Evolutionary conservation across 2,797 vertebrate genomes (phyloP).

Genomic region (Notoglanidium macrostoma): DNA sequence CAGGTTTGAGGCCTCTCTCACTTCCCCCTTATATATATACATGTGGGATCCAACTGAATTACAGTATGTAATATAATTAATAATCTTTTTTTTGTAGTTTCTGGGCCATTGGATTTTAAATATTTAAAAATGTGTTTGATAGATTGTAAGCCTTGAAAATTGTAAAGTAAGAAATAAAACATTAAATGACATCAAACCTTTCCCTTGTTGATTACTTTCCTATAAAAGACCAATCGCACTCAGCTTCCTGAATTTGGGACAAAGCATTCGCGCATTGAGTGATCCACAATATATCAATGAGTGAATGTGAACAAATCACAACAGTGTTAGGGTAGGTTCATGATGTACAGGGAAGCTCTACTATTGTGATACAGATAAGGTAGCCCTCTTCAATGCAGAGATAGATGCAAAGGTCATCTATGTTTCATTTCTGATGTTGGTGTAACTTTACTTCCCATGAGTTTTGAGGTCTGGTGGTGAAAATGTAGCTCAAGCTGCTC

Average conservation of each 20-base stretch:
- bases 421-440: neutral
- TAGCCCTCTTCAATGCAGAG: neutral
- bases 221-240: neutral
- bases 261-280: neutral
- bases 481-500: neutral
- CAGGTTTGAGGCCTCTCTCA: neutral
- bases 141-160: neutral
- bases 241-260: neutral
- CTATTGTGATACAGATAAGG: neutral
- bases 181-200: neutral
- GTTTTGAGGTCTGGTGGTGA: neutral
- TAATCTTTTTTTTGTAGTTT: neutral
- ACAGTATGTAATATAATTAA: neutral
- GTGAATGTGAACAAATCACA: neutral
- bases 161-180: conserved; percentile 10
- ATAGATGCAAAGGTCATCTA: neutral
- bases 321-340: neutral
- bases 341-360: too few relatives aligned
- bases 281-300: neutral
- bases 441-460: neutral
- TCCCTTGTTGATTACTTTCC: neutral
- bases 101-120: neutral
- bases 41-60: neutral
- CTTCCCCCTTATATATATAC: neutral
- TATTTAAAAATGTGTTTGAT: neutral